Evolutionary conservation across 1,140 invertebrate genomes (phyloP).

Genomic region (Microplitis mediator): DNA sequence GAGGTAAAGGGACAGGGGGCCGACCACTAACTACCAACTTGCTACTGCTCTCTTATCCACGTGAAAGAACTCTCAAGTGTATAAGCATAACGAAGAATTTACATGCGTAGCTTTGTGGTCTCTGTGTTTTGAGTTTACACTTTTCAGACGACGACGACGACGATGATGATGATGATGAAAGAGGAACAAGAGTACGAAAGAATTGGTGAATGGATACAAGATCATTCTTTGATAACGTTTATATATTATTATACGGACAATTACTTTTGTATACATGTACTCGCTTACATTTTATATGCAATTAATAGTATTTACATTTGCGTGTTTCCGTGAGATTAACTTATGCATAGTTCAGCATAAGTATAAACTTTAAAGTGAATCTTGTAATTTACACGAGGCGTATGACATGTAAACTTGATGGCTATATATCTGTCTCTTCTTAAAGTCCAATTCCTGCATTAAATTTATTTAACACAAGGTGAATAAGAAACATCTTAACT

Average conservation of each 20-base stretch:
- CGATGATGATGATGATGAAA: too few relatives aligned
- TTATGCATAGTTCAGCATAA: too few relatives aligned
- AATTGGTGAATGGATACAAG: too few relatives aligned
- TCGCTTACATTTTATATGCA: not conserved
- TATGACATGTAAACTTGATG: too few relatives aligned
- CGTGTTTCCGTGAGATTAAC: not conserved
- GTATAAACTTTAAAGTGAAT: too few relatives aligned
- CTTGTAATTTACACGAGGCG: too few relatives aligned
- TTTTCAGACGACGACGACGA: not conserved
- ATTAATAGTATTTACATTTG: not conserved
- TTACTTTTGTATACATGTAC: not conserved
- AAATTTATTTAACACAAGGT: too few relatives aligned
- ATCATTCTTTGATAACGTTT: not conserved
- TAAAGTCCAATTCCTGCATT: too few relatives aligned
- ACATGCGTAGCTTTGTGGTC: not conserved
- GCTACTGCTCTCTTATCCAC: not conserved
- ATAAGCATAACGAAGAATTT: not conserved
- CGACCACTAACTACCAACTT: not conserved
- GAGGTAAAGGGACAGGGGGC: not conserved
- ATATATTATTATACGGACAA: not conserved
- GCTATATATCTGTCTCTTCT: too few relatives aligned
- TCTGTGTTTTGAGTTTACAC: not conserved
- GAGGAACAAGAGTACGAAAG: not conserved
- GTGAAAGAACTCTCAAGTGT: constrained; percentile 16
- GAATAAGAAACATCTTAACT: too few relatives aligned